Evolutionary conservation across 1,140 invertebrate genomes (phyloP), one percentile per base, ranked within the genome.

Genomic region (Acromyrmex charruanus): DNA sequence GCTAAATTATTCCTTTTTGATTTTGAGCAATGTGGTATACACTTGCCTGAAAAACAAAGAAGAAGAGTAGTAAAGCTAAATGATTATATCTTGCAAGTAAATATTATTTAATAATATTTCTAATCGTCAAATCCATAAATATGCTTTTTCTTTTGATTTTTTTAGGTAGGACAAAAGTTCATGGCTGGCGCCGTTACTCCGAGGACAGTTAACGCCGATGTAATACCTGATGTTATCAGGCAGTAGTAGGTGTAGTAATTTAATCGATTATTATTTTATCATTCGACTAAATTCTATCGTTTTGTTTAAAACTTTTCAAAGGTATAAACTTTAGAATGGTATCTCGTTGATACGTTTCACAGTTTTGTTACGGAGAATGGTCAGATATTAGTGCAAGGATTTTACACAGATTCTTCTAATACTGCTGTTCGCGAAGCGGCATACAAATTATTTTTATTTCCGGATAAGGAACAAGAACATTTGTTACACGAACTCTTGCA

Each of bases 21-120:
- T 94, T 99, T 99, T 96, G 99, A 99, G 94, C 98, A 99, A 94
- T 98, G 98, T 95, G 99, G 99, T 9, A 99, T 99, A 89, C 99
- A 99, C 94, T 95, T 99, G 72, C 96, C 97, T n/a, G 97, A 99
- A 89, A 93, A 96, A 4, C 96, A 97, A 88, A 95, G 98, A 74
- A 94, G 97, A 86, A 95, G 96, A 88, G 98, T 99, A 84, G 98
- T 99, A 0, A 95, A 97, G 2, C 95, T 99, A 0, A 99, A 99
- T 94, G 97, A 99, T 94, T 94, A 95, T 82, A 97, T 98, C 77
- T 93, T 97, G 39, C 93, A 95, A 91, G 94, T 95, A 88, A 90
- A 55, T 77, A 68, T 71, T 72, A 44, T 31, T 69, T 28, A 25
- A 69, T 4, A 1, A 71, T 58, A 81, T 71, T 9, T 16, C 12